phyloP scores from a whole-genome alignment of 23 tunicate species.

The Trididemnum nubilum region DNA sequence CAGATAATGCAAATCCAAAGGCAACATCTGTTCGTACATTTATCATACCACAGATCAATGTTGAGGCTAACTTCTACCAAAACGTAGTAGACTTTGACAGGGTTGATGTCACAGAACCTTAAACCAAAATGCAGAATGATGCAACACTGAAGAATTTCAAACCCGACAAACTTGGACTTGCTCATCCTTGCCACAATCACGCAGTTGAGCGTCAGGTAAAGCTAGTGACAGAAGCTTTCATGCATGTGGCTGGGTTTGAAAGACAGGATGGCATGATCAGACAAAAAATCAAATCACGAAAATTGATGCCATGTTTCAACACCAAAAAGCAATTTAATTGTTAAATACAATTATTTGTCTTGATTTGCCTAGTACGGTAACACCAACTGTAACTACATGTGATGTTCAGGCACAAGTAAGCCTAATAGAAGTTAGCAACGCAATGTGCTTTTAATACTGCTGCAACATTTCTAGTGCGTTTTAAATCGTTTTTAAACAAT shows the following conservation, averaged over 20 bases:
- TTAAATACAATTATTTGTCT: too few species aligned
- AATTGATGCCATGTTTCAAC: conserved; percentile 23
- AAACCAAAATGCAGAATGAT: neutral
- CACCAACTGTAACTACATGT: too few species aligned
- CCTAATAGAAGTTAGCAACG: too few species aligned
- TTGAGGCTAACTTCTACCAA: neutral
- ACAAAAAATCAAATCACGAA: conserved; percentile 22
- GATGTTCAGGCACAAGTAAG: too few species aligned
- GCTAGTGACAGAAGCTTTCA: conserved; percentile 23
- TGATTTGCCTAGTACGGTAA: too few species aligned
- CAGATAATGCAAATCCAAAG: too few species aligned
- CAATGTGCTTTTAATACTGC: too few species aligned
- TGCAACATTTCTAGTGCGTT: too few species aligned
- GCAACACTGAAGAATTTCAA: neutral
- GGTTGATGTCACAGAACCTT: conserved; percentile 19
- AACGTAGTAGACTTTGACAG: conserved; percentile 16
- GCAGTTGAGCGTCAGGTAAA: conserved; percentile 26
- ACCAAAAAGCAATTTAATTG: conserved; percentile 26
- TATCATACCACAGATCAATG: conserved; percentile 3
- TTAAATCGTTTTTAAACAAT: too few species aligned
- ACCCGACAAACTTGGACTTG: conserved; percentile 4
- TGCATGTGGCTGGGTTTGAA: conserved; percentile 28
- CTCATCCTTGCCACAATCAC: conserved; percentile 27
- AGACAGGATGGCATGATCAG: conserved; percentile 25
- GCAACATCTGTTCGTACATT: neutral